Percentiles rank a stretch among this genome's conserved stretches.
These are phyloP conservation scores for Ditylenchus weischeri DNA, from an alignment of 2,888 invertebrate species.

Conservation along the genomic window DNA sequence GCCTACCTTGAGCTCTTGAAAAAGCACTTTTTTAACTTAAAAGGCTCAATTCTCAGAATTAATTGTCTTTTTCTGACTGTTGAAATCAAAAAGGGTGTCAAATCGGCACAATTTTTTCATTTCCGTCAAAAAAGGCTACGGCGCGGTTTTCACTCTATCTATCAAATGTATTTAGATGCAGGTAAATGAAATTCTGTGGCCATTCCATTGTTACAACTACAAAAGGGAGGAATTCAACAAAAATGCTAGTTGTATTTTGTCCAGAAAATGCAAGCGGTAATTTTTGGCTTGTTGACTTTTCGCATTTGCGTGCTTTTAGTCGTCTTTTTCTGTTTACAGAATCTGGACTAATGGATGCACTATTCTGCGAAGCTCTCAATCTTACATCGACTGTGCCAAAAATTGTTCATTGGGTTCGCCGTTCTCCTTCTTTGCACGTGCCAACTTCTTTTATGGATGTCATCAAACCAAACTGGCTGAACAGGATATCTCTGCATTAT, in stretches of 20 bases:
- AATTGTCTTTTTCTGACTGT: background rate
- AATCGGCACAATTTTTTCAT: no score
- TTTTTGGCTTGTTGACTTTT: no score
- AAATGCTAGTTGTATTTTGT: conserved; percentile 19
- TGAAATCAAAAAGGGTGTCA: background rate
- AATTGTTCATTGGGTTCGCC: conserved; percentile 17
- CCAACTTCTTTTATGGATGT: background rate
- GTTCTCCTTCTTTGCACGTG: background rate
- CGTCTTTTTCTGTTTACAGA: no score
- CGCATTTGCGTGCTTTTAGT: no score
- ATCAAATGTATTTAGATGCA: conserved; percentile 7
- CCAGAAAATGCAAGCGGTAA: conserved; percentile 11
- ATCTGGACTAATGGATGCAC: conserved; percentile 11
- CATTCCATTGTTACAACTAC: background rate
- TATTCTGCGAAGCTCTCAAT: conserved; percentile 22
- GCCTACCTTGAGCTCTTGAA: no score
- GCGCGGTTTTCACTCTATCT: background rate
- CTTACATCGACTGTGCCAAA: conserved; percentile 10
- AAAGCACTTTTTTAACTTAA: no score
- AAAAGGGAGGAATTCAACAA: conserved; percentile 7
- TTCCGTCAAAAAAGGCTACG: no score
- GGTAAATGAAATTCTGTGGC: conserved; percentile 1
- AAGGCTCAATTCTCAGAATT: no score
- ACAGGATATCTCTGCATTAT: conserved; percentile 8
- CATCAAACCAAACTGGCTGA: conserved; percentile 2